These are phyloP conservation scores for Leptodirus hochenwartii DNA, from an alignment of 2,888 invertebrate genomes.

Conservation along the genomic window DNA sequence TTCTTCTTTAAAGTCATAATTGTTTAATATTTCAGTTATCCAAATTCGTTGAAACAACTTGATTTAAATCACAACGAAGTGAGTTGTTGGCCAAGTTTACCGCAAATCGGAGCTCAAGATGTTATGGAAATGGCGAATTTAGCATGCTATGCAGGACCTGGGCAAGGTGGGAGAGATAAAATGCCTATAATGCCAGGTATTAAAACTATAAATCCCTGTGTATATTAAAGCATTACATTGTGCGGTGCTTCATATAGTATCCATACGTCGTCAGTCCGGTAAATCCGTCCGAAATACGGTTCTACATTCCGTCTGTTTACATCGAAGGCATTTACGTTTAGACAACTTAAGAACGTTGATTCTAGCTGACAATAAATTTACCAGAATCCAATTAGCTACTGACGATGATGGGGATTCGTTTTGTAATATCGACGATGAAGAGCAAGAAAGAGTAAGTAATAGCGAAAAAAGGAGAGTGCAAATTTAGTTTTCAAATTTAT, in stretches of 20 bases:
- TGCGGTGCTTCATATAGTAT: no score
- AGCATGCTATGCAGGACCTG: slow-evolving; percentile 38
- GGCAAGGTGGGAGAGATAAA: slow-evolving; percentile 21
- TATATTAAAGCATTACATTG: no score
- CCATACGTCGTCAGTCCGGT: slow-evolving; percentile 28
- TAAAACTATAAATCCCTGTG: no score
- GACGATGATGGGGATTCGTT: slow-evolving; percentile 58
- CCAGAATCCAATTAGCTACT: slow-evolving; percentile 60
- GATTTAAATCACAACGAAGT: slow-evolving; percentile 89
- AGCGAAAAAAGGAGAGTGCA: not conserved
- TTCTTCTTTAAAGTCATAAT: no score
- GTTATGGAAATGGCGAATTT: slow-evolving; percentile 46
- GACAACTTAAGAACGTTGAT: slow-evolving; percentile 68
- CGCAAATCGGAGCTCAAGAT: slow-evolving; percentile 42
- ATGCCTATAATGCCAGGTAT: slow-evolving; percentile 22
- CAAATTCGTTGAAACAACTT: slow-evolving; percentile 72
- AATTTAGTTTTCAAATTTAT: slow-evolving; percentile 3
- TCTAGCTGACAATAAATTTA: slow-evolving; percentile 70
- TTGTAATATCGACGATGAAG: slow-evolving; percentile 34
- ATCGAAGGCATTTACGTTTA: slow-evolving; percentile 65
- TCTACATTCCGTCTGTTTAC: slow-evolving; percentile 65
- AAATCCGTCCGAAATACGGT: slow-evolving; percentile 53
- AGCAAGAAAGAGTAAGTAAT: slow-evolving; percentile 39
- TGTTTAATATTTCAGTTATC: no score
- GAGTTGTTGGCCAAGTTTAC: slow-evolving; percentile 75